Evolutionary conservation across 2,797 vertebrate genomes (phyloP), one percentile per base, ranked within the genome.

Genomic region (Syncerus caffer): DNA sequence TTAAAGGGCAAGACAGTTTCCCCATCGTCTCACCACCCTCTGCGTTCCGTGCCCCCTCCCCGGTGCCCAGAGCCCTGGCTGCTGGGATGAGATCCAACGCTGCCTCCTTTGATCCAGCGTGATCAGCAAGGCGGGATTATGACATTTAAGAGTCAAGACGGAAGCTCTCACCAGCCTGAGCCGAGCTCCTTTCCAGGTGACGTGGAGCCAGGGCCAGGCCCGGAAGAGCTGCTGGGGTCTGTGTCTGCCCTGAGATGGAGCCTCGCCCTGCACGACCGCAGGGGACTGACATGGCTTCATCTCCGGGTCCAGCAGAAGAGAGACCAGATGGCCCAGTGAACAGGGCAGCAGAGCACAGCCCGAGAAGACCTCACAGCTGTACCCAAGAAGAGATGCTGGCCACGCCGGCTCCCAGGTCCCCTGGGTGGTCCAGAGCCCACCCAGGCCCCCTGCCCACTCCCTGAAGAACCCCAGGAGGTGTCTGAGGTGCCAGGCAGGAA

Each of bases 201-300:
- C 3, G 0, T 2, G 19, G 38, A 15, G 76, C 47, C 38, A 6
- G 2, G 38, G 31, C 31, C 29, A 3, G 74, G 57, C 45, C 25
- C 12, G 84, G 16, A 38, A 27, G 51, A 51, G 16, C 64, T 15
- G 4, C 21, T 0, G 16, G 34, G 34, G 27, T 1, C 38, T 9
- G 6, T 4, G 31, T 27, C 80, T 15, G 31, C 57, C 1, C 67
- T 1, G 14, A 47, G 82, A 34, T 13, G 16, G 4, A 17, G 57
- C 60, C 8, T 58, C 1, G 2, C 15, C 10, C 0, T 8, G 62
- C 55, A 27, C 0, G 2, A 45, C 1, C 7, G 16, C 25, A 19
- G 23, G 53, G 9, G 1, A 0, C 50, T 29, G 67, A 29, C 21
- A 2, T 0, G 2, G 0, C 38, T 1, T 9, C 0, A 6, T 21